Conservation (phyloP, 2,113 vertebrate species). For the Calyptomena viridis region DNA sequence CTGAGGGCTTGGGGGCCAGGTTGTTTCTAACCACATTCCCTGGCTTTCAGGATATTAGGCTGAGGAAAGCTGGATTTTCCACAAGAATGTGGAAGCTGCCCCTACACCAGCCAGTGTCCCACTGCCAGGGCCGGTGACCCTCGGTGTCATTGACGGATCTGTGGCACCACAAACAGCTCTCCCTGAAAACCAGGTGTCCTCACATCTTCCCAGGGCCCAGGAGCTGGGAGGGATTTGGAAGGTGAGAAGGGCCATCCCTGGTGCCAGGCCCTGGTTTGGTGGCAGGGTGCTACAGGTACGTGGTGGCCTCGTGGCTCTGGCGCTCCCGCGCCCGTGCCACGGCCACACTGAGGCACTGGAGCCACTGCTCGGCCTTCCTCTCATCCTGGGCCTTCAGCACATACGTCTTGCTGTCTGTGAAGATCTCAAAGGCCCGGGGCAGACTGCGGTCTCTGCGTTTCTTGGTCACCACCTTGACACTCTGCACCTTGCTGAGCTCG, state of each 20-base stretch:
- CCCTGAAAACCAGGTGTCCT: neutral
- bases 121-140: neutral
- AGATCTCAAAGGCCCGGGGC: conserved; percentile 95
- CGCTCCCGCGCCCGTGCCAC: conserved; percentile 88
- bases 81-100: fast-evolving
- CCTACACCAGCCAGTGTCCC: neutral
- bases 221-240: neutral
- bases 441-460: conserved; percentile 88
- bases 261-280: neutral
- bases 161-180: neutral
- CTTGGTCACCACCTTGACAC: conserved; percentile 86
- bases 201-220: neutral
- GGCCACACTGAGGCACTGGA: conserved; percentile 94
- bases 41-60: neutral
- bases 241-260: no score
- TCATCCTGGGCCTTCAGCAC: conserved; percentile 92
- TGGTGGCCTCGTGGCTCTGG: conserved; percentile 88
- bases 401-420: conserved; percentile 88
- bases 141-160: fast-evolving
- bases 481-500: conserved; percentile 96
- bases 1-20: fast-evolving
- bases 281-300: conserved; percentile 78
- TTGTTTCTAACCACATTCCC: neutral
- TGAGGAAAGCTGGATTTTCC: neutral
- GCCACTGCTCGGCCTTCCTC: conserved; percentile 89